Evolutionary conservation across 2,797 vertebrate genomes (phyloP).

Genomic region (Tangara arthus): DNA sequence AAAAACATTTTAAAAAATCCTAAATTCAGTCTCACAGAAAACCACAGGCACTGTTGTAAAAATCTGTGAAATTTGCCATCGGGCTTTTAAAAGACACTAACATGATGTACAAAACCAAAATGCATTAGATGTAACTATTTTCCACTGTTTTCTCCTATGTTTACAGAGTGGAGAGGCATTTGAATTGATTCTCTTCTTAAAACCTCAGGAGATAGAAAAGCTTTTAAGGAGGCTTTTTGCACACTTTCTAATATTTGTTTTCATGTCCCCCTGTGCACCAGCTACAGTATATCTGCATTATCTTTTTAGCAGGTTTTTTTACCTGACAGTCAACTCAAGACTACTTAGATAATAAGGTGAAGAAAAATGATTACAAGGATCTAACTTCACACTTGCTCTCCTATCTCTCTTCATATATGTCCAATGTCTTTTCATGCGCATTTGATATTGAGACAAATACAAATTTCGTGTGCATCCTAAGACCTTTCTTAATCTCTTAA

Average conservation of each 20-base stretch:
- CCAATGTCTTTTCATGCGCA: not conserved
- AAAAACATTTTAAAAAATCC: not conserved
- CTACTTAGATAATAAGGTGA: not conserved
- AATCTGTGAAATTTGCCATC: not conserved
- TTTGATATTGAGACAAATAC: not conserved
- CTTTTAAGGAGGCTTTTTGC: slow-evolving; percentile 58
- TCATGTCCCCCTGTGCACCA: not conserved
- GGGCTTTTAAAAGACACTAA: not conserved
- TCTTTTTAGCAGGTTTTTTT: slow-evolving; percentile 23
- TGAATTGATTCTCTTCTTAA: slow-evolving; percentile 33
- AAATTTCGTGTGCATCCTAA: not conserved
- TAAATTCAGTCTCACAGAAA: not conserved
- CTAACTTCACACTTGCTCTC: not conserved
- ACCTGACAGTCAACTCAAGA: not conserved
- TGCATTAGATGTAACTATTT: not conserved
- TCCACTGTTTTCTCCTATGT: not conserved
- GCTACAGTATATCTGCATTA: not conserved
- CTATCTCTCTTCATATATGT: not conserved
- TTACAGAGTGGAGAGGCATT: not conserved
- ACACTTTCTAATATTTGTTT: slow-evolving; percentile 47
- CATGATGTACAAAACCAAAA: not conserved
- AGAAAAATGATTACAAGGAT: not conserved
- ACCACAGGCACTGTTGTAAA: not conserved
- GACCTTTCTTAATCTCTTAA: not conserved
- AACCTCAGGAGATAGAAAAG: slow-evolving; percentile 46